Percentiles rank a stretch among this genome's conserved stretches.
Conservation (phyloP, 1,140 invertebrate species). For the Subanguina moxae region DNA sequence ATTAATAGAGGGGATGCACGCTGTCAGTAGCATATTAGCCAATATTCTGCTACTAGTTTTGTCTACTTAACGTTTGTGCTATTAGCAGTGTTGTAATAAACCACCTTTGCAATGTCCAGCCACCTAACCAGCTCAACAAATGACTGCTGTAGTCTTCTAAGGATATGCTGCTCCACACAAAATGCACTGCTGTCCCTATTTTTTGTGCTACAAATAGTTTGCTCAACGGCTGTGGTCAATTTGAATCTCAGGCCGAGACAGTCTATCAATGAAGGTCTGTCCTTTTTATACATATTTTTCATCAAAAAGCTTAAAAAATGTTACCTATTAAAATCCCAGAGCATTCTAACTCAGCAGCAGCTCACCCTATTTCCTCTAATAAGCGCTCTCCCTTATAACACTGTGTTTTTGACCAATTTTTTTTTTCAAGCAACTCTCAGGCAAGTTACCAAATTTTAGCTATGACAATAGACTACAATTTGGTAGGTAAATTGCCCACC, state of each 20-base stretch:
- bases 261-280: conserved; percentile 32
- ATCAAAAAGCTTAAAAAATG: neutral
- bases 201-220: neutral
- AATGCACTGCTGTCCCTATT: neutral
- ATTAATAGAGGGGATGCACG: too few relatives aligned
- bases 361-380: too few relatives aligned
- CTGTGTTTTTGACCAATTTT: conserved; percentile 5
- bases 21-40: too few relatives aligned
- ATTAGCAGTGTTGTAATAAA: too few relatives aligned
- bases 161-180: neutral
- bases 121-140: neutral
- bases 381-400: too few relatives aligned
- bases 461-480: too few relatives aligned
- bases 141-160: neutral
- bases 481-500: too few relatives aligned
- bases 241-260: conserved; percentile 31
- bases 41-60: too few relatives aligned
- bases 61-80: too few relatives aligned
- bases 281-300: neutral
- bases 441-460: neutral
- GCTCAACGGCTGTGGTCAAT: conserved; percentile 21
- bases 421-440: neutral
- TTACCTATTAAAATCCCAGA: conserved; percentile 12
- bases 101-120: neutral
- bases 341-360: neutral